Percentiles rank a stretch among this genome's conserved stretches.
Evolutionary conservation across 2,113 vertebrate species (phyloP).

Genomic region (Parus major): DNA sequence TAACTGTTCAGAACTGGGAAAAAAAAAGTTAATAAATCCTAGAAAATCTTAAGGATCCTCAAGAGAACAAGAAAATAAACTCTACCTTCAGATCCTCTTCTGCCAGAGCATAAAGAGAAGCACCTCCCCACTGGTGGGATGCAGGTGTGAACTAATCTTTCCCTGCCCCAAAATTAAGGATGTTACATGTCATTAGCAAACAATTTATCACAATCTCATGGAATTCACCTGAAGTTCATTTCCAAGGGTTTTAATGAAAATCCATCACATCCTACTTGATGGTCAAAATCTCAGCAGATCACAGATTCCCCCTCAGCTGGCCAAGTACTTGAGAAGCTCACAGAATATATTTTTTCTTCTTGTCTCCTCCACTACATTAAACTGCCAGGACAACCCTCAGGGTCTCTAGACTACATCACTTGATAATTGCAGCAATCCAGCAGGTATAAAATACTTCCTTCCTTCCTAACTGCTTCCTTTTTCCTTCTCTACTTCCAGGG

Average conservation of each 20-base stretch:
- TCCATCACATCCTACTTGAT: neutral
- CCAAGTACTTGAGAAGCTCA: neutral
- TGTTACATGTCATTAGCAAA: neutral
- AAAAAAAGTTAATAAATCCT: neutral
- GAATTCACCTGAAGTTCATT: neutral
- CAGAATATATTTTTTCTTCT: neutral
- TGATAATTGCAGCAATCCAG: neutral
- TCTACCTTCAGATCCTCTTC: neutral
- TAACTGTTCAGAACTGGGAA: neutral
- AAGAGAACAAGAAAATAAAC: neutral
- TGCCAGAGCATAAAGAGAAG: neutral
- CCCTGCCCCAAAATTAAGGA: neutral
- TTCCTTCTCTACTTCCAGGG: conserved; percentile 69
- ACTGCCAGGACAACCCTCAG: neutral
- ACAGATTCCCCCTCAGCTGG: neutral
- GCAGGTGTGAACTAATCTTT: neutral
- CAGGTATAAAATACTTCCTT: neutral
- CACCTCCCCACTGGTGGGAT: neutral
- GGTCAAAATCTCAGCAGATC: neutral
- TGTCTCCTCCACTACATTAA: neutral
- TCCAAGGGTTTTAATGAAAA: neutral
- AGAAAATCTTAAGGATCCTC: neutral
- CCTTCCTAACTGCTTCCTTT: neutral
- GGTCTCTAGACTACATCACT: neutral
- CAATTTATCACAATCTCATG: neutral